Percentiles rank a stretch among this genome's conserved stretches.
Conservation (phyloP, 2,113 vertebrate genomes). For the Hippocampus zosterae region DNA sequence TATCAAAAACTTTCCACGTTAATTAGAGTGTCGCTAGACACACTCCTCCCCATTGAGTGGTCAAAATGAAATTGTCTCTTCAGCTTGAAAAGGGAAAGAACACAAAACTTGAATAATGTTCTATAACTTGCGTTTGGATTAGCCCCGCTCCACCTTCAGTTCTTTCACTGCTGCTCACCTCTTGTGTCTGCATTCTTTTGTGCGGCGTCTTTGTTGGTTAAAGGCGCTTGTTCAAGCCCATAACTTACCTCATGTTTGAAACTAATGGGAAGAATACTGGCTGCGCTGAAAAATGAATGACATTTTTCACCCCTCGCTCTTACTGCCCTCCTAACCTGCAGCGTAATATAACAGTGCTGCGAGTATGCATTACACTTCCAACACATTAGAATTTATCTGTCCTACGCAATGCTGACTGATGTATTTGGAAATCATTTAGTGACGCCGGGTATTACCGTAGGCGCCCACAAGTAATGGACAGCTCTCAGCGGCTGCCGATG, state of each 20-base stretch:
- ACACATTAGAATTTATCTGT: slow-evolving; percentile 89
- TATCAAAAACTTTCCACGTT: too few relatives aligned
- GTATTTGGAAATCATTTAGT: slow-evolving; percentile 98
- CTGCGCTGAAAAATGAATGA: slow-evolving; percentile 80
- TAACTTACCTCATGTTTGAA: slow-evolving; percentile 80
- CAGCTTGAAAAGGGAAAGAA: too few relatives aligned
- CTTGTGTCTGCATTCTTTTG: slow-evolving; percentile 53
- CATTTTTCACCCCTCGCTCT: slow-evolving; percentile 57
- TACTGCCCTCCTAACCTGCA: slow-evolving; percentile 86
- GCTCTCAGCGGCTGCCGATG: slow-evolving; percentile 84
- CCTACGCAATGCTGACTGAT: slow-evolving; percentile 87
- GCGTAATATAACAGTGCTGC: slow-evolving; percentile 88
- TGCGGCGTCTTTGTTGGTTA: slow-evolving; percentile 70
- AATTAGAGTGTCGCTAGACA: too few relatives aligned
- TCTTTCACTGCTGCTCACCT: slow-evolving; percentile 12
- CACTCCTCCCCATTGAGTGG: too few relatives aligned
- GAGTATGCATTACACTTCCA: slow-evolving; percentile 87
- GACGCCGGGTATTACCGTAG: slow-evolving; percentile 83
- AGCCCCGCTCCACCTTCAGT: slow-evolving; percentile 17
- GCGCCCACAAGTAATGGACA: slow-evolving; percentile 88
- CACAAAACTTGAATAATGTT: too few relatives aligned
- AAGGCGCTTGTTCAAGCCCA: slow-evolving; percentile 77
- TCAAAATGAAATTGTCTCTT: too few relatives aligned
- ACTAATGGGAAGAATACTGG: slow-evolving; percentile 81
- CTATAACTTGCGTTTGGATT: slow-evolving; percentile 12